Evolutionary conservation across 1,140 invertebrate genomes (phyloP), one percentile per base, ranked within the genome.

Genomic region (Sycophila sp.): DNA sequence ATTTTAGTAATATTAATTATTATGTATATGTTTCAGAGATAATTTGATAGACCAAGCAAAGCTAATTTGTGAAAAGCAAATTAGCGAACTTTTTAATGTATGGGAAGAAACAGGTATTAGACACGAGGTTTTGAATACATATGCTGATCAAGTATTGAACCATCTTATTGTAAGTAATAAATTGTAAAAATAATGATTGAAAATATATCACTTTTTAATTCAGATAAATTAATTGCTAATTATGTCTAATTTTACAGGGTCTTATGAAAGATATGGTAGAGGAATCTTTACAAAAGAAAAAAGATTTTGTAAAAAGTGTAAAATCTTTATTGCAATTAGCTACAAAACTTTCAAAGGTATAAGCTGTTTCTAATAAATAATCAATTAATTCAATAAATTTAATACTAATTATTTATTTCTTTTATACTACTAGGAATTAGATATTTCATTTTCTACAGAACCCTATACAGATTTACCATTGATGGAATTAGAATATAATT

Each of bases 231-330:
- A n/a, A n/a, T n/a, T n/a, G n/a, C 36, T 30, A 45, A 36, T 38
- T 58, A n/a, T 45, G 0, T 26, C 34, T 51, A 15, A 47, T 4
- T 17, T 26, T 74, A n/a, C 15, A 80, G 55, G 75, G 76, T 7
- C 53, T 85, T 11, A 73, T 83, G 38, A 71, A 72, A 11, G 82
- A 84, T 10, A 85, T 84, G 83, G 64, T 83, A 19, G 34, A 62
- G 0, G 83, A 85, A 40, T 74, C 77, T 0, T 68, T 77, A 38
- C 63, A 66, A 2, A 83, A 76, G 19, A 79, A 77, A 49, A 62
- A 75, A 6, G 30, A 30, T 13, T 64, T 84, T 17, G n/a, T 76
- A n/a, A 40, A 72, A 10, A 77, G 70, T 38, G 75, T 83, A 4
- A 77, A 77, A 55, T 2, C 72, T 7, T 32, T 80, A 1, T 73